Conservation (phyloP, 2,888 invertebrate genomes). For the Teleiodes luculella region DNA sequence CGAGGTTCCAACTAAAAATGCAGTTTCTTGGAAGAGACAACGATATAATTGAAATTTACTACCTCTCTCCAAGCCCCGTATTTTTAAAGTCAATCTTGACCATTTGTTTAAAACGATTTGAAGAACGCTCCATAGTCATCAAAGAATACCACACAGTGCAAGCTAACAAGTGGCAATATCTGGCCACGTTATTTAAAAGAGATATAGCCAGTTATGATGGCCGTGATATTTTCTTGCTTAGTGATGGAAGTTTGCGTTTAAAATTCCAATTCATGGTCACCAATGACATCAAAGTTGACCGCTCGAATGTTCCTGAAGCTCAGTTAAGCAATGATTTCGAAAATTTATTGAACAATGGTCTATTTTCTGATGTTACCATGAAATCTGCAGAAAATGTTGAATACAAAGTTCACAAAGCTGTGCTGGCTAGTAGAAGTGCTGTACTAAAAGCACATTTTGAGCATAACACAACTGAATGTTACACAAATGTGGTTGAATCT, state of each 20-base stretch:
- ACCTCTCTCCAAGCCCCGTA: slow-evolving; percentile 55
- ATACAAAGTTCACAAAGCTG: slow-evolving; percentile 65
- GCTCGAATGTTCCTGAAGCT: slow-evolving; percentile 48
- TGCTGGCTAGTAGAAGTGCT: slow-evolving; percentile 62
- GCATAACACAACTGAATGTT: slow-evolving; percentile 64
- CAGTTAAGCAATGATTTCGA: slow-evolving; percentile 65
- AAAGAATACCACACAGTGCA: slow-evolving; percentile 66
- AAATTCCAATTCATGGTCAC: slow-evolving; percentile 68
- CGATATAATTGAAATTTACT: slow-evolving; percentile 67
- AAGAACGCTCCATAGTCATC: slow-evolving; percentile 63
- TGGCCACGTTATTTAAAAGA: slow-evolving; percentile 61
- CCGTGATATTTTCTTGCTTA: slow-evolving; percentile 52
- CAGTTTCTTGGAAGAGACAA: slow-evolving; percentile 62
- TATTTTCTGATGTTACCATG: slow-evolving; percentile 65
- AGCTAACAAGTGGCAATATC: slow-evolving; percentile 69
- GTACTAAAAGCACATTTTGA: slow-evolving; percentile 69
- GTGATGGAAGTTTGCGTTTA: slow-evolving; percentile 60
- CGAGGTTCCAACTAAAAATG: slow-evolving; percentile 64
- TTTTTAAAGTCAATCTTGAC: slow-evolving; percentile 63
- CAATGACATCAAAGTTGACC: slow-evolving; percentile 61
- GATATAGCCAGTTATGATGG: slow-evolving; percentile 58
- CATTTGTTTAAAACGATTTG: slow-evolving; percentile 61
- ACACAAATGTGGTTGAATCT: slow-evolving; percentile 60
- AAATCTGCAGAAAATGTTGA: slow-evolving; percentile 61
- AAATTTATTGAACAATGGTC: slow-evolving; percentile 54